phyloP scores from a whole-genome alignment of 2,888 invertebrate genomes.

The Polydrusus pterygomalis region DNA sequence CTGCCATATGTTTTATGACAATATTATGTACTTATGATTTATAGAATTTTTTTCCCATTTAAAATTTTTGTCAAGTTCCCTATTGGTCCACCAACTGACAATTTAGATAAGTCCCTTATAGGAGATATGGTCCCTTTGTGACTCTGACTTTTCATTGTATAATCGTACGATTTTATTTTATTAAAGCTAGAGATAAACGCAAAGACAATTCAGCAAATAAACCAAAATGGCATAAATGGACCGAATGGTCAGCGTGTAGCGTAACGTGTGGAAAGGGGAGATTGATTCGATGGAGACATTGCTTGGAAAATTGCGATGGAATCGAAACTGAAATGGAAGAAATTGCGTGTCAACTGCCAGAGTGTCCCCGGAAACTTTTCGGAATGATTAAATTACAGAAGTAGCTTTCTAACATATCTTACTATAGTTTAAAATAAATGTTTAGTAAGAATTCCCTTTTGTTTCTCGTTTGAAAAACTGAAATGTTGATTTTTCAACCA shows the following conservation, averaged over 20 bases:
- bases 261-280: constrained; percentile 79
- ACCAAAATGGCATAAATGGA: constrained; percentile 74
- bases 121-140: too few species aligned
- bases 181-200: constrained; percentile 31
- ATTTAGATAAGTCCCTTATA: too few species aligned
- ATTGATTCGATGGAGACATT: constrained; percentile 75
- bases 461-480: too few species aligned
- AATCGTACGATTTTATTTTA: neutral
- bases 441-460: too few species aligned
- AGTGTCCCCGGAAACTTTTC: constrained; percentile 70
- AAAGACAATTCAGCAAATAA: constrained; percentile 27
- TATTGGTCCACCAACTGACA: too few species aligned
- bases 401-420: neutral
- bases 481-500: too few species aligned
- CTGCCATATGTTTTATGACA: too few species aligned
- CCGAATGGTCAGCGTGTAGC: constrained; percentile 78
- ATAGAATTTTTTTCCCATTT: too few species aligned
- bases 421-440: too few species aligned
- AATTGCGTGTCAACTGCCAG: constrained; percentile 73
- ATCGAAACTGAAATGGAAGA: constrained; percentile 75
- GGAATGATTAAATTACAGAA: constrained; percentile 63
- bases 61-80: too few species aligned
- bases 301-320: constrained; percentile 69
- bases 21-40: too few species aligned
- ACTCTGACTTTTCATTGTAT: neutral